These are phyloP conservation scores for Marmota flaviventris DNA, from an alignment of 2,113 vertebrate species.

Conservation along the genomic window DNA sequence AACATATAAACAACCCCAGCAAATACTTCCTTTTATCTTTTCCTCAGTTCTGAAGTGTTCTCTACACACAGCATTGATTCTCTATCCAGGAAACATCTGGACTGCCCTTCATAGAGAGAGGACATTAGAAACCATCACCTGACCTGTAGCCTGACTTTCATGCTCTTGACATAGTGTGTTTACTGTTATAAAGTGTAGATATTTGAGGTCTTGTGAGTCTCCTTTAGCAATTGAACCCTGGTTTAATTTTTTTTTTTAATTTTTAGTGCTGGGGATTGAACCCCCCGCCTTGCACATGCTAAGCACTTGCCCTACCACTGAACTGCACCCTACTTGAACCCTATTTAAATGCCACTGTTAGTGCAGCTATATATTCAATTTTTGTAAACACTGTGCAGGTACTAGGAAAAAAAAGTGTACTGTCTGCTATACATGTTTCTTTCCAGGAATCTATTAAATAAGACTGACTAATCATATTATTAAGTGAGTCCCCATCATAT, in stretches of 20 bases:
- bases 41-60: not conserved
- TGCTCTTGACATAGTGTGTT: not conserved
- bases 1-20: not conserved
- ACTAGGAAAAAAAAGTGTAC: not conserved
- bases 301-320: not conserved
- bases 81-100: not conserved
- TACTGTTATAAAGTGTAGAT: slow-evolving; percentile 14
- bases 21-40: slow-evolving; percentile 24
- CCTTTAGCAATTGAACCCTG: not conserved
- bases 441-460: slow-evolving; percentile 44
- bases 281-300: not conserved
- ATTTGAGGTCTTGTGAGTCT: not conserved
- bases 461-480: slow-evolving; percentile 22
- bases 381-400: not conserved
- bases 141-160: slow-evolving; percentile 14
- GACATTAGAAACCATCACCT: not conserved
- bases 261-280: not conserved
- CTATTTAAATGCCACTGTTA: not conserved
- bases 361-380: not conserved
- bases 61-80: not conserved
- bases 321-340: not conserved
- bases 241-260: not conserved
- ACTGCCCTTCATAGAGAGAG: not conserved
- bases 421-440: not conserved
- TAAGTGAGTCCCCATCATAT: not conserved